A percentile compares a stretch with the other conserved stretches of the same genome.
These are phyloP conservation scores for Podarcis cretensis DNA, from an alignment of 2,113 vertebrate species.

Conservation along the genomic window DNA sequence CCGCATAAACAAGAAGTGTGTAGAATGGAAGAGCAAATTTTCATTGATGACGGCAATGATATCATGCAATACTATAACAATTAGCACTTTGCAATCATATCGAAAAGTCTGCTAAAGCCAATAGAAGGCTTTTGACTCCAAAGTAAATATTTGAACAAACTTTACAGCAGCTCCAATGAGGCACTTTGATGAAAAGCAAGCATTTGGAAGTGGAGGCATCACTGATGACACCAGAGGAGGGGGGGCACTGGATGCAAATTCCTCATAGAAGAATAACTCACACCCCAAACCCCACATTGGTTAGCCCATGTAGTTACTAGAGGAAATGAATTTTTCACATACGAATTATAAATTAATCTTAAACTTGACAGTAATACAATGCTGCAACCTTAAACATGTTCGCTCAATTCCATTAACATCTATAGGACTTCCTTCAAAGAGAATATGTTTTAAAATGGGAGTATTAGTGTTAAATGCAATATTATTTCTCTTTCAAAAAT, in stretches of 20 bases:
- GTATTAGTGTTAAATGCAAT: background rate
- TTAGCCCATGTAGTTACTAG: background rate
- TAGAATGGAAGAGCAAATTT: background rate
- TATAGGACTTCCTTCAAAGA: background rate
- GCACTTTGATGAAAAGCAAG: background rate
- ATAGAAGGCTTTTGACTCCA: background rate
- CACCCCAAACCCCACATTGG: background rate
- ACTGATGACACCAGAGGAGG: background rate
- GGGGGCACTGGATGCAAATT: background rate
- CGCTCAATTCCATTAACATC: background rate
- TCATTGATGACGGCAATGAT: background rate
- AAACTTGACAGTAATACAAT: background rate
- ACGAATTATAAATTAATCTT: background rate
- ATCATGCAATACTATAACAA: background rate
- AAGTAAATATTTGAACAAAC: conserved; percentile 1
- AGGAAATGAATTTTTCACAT: background rate
- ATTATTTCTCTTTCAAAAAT: background rate
- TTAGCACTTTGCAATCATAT: background rate
- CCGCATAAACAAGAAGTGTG: background rate
- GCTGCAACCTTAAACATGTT: background rate
- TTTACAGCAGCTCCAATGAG: background rate
- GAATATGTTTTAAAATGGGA: background rate
- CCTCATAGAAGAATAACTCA: background rate
- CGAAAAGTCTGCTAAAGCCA: background rate
- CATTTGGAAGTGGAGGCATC: background rate